Evolutionary conservation across 2,888 invertebrate genomes (phyloP).

Genomic region (Zele albiditarsus): DNA sequence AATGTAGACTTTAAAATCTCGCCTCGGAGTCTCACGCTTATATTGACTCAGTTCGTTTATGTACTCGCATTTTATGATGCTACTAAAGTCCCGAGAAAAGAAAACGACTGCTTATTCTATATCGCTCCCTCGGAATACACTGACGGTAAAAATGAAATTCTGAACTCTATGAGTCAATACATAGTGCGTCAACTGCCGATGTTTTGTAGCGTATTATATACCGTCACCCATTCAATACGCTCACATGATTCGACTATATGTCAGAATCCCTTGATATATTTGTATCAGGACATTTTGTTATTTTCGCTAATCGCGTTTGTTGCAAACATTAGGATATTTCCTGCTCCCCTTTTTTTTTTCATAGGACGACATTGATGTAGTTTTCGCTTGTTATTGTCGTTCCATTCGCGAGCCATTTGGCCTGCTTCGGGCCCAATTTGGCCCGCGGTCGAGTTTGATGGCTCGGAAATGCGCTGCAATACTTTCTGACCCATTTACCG

Average conservation of each 20-base stretch:
- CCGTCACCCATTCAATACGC: not conserved
- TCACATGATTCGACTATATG: not conserved
- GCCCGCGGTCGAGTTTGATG: conserved; percentile 61
- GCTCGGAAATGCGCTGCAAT: conserved; percentile 63
- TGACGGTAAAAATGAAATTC: conserved; percentile 60
- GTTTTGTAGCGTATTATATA: conserved; percentile 9
- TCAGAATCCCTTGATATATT: not conserved
- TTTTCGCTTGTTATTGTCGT: conserved; percentile 4
- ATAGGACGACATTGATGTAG: not conserved
- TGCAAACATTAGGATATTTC: not conserved
- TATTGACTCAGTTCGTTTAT: conserved; percentile 71
- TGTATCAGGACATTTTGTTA: not conserved
- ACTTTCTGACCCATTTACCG: conserved; percentile 70
- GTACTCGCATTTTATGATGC: conserved; percentile 68
- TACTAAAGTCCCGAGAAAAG: conserved; percentile 61
- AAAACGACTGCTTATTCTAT: conserved; percentile 29
- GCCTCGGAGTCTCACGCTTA: conserved; percentile 52
- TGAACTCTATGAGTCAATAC: conserved; percentile 26
- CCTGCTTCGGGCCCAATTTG: conserved; percentile 57
- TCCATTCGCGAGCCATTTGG: conserved; percentile 44
- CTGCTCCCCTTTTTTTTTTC: not conserved
- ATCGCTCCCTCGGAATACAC: conserved; percentile 2
- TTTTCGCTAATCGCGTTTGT: not conserved
- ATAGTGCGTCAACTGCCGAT: not conserved
- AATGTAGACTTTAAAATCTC: conserved; percentile 61